Base-by-base conservation (phyloP, 2,113 vertebrate species). In the Phocoena sinus region DNA sequence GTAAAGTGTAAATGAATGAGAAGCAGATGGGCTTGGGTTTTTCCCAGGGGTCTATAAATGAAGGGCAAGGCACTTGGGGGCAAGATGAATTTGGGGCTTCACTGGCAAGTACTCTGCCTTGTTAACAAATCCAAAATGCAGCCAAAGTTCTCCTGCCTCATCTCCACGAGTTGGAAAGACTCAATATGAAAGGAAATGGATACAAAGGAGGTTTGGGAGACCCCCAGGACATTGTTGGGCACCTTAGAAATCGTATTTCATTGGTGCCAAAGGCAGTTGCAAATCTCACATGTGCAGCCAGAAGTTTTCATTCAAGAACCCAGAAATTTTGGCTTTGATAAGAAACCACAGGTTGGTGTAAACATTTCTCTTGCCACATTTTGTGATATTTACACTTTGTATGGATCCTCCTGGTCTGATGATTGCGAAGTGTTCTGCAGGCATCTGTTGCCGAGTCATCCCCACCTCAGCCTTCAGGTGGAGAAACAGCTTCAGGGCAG, bases 231-330 rank as follows among this genome's bases (percentile, higher is more conserved):
- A 56, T 47, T 95, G 94, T 97, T 98, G 71, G 31, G 96, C 98
- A 98, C 91, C 77, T 98, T 98, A 98, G 98, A 98, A 98, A 98
- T 98, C 97, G 86, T 96, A 63, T 94, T 98, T 98, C 98, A 98
- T 65, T 90, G 97, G 95, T 97, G 82, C 96, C 95, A 91, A 97
- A 91, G 89, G 89, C 97, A 93, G 91, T 71, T 94, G 91, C 91
- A 94, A 58, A 94, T 71, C 86, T 98, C 93, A 90, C 94, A 89
- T 96, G 91, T 62, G 91, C 7, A 94, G 92, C 94, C 98, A 98
- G 97, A 96, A 97, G 83, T 92, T 98, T 97, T 97, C 92, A 92
- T 93, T 97, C 95, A 97, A 96, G 90, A 93, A 84, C 82, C 38
- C 91, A 97, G 73, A 44, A 9, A 97, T 96, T 89, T 76, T 10